A percentile compares a stretch with the other conserved stretches of the same genome.
These are phyloP conservation scores for Aplocera efformata DNA, from an alignment of 2,888 invertebrate species.

Conservation along the genomic window DNA sequence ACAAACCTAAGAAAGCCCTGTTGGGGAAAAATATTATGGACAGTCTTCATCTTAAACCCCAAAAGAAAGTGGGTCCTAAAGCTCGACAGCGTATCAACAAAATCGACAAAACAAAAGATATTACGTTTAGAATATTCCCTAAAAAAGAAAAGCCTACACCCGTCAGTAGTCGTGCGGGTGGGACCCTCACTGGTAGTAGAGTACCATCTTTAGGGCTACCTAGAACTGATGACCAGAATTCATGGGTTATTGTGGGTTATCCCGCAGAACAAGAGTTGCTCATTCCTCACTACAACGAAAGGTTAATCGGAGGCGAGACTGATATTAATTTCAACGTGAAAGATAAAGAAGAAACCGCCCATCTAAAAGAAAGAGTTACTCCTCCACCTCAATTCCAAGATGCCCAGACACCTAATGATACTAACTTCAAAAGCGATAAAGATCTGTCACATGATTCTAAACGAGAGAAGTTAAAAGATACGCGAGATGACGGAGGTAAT, in stretches of 20 bases:
- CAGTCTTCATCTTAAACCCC: slow-evolving; percentile 69
- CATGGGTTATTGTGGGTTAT: slow-evolving; percentile 69
- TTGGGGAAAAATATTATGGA: slow-evolving; percentile 74
- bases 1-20: slow-evolving; percentile 66
- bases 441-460: slow-evolving; percentile 67
- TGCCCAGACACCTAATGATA: slow-evolving; percentile 56
- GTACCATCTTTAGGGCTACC: slow-evolving; percentile 71
- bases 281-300: slow-evolving; percentile 69
- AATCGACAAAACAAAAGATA: slow-evolving; percentile 55
- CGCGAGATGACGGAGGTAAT: slow-evolving; percentile 46
- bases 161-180: slow-evolving; percentile 60
- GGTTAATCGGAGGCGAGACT: slow-evolving; percentile 52
- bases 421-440: slow-evolving; percentile 55
- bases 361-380: slow-evolving; percentile 55
- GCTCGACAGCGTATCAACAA: slow-evolving; percentile 66
- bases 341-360: slow-evolving; percentile 42
- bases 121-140: slow-evolving; percentile 67
- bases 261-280: slow-evolving; percentile 61
- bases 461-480: slow-evolving; percentile 69
- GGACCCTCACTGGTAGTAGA: slow-evolving; percentile 59
- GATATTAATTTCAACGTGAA: slow-evolving; percentile 46
- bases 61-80: slow-evolving; percentile 70
- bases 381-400: slow-evolving; percentile 76
- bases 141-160: slow-evolving; percentile 61
- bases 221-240: slow-evolving; percentile 57